Percentiles rank a stretch among this genome's conserved stretches.
Evolutionary conservation across 2,113 vertebrate genomes (phyloP).

Genomic region (Pterocles burchelli): DNA sequence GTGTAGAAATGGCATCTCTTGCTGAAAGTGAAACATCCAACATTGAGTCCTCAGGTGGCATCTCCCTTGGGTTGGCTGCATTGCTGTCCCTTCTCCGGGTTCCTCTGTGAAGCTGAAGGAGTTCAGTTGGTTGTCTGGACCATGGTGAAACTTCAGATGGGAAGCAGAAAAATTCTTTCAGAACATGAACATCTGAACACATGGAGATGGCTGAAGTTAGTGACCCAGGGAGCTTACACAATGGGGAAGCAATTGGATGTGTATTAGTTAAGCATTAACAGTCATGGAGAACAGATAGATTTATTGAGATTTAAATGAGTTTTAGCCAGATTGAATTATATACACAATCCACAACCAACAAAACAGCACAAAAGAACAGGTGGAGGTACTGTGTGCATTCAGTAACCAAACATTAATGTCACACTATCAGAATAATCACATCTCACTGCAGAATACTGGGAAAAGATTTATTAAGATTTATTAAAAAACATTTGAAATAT

Average conservation of each 20-base stretch:
- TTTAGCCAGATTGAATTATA: background rate
- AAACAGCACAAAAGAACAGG: background rate
- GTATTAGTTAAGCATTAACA: background rate
- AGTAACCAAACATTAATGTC: background rate
- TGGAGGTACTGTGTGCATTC: background rate
- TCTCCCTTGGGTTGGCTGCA: background rate
- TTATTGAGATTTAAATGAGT: background rate
- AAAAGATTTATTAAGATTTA: background rate
- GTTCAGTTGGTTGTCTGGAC: accelerated
- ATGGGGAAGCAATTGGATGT: background rate
- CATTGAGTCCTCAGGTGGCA: background rate
- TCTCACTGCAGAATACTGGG: background rate
- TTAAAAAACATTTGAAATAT: background rate
- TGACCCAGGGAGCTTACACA: background rate
- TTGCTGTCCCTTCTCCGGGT: background rate
- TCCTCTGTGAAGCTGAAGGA: background rate
- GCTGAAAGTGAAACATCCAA: background rate
- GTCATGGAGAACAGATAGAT: background rate
- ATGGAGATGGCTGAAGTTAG: background rate
- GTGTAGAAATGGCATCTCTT: background rate
- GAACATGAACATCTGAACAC: background rate
- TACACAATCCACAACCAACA: background rate
- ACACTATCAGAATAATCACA: background rate
- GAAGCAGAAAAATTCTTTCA: background rate
- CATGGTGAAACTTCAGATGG: background rate